Evolutionary conservation across 2,113 vertebrate genomes (phyloP), one percentile per base, ranked within the genome.

Genomic region (Oreocharis arfaki): DNA sequence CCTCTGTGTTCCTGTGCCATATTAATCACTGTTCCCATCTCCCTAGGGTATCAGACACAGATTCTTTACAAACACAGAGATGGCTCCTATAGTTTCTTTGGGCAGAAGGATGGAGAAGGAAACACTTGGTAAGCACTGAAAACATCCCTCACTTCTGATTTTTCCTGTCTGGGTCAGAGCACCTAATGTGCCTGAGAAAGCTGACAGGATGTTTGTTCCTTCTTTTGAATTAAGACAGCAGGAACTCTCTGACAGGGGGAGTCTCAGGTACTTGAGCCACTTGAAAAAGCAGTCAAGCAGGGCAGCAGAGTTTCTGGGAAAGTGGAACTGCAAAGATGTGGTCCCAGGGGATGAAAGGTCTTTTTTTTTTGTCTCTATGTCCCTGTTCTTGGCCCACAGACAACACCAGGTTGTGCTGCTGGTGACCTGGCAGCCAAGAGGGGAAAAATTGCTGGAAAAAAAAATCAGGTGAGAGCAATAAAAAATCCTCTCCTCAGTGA

Each of bases 31-130:
- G n/a, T 42, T 97, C 23, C 14, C 17, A 19, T 53, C 64, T 92
- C 49, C 28, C 27, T 57, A 99, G 99, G 98, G 16, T 99, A 99
- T 94, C 98, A 99, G 97, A 97, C 56, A 46, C 97, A 99, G 75
- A 98, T 99, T 63, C 98, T 35, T 37, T 99, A 98, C 91, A 98
- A 97, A 87, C 98, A 98, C 30, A 49, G 76, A 4, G 98, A 99
- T 21, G 99, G 98, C 5, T 99, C 99, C n/a, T 99, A 98, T 95
- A 99, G 99, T 19, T 98, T 98, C 39, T 99, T 99, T 55, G 98
- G 99, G 33, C 97, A 95, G 35, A 73, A 15, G 2, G 98, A 99
- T 70, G 67, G 73, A 9, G 98, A 98, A 84, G 99, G 99, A 69
- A 99, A 99, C 86, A 98, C 99, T 57, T 99, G 99, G 99, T 99